phyloP scores from a whole-genome alignment of 2,113 vertebrate genomes.

The Dipodomys merriami region DNA sequence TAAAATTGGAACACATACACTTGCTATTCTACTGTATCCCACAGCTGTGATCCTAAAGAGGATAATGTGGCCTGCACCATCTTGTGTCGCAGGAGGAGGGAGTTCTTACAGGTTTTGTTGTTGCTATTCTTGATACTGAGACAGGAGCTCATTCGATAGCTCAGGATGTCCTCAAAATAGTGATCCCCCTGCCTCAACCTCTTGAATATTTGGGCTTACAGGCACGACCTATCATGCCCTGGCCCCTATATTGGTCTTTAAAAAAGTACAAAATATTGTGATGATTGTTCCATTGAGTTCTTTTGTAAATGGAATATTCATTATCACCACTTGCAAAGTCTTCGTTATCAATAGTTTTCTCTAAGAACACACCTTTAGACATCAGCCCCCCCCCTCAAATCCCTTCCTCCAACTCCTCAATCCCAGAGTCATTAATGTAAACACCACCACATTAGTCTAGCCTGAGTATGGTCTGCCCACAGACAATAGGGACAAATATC shows the following conservation, averaged over 20 bases:
- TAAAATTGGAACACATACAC: slow-evolving; percentile 23
- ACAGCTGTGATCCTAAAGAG: background rate
- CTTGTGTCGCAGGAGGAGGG: background rate
- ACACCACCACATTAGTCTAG: background rate
- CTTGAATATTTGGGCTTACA: too few relatives aligned
- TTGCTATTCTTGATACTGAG: too few relatives aligned
- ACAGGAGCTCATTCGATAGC: too few relatives aligned
- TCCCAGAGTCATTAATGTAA: background rate
- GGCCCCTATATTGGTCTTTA: background rate
- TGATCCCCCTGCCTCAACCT: too few relatives aligned
- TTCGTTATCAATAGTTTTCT: background rate
- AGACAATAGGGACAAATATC: background rate
- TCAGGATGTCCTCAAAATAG: too few relatives aligned
- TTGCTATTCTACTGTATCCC: background rate
- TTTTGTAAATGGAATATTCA: background rate
- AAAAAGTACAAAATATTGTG: background rate
- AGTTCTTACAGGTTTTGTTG: too few relatives aligned
- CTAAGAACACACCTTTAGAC: background rate
- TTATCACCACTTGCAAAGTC: slow-evolving; percentile 24
- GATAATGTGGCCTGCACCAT: background rate
- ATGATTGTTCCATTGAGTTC: background rate
- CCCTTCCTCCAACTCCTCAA: background rate
- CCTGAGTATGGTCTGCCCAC: background rate
- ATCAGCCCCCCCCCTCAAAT: background rate
- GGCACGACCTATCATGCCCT: too few relatives aligned